phyloP scores from a whole-genome alignment of 2,113 vertebrate genomes.

The Paramormyrops kingsleyae region DNA sequence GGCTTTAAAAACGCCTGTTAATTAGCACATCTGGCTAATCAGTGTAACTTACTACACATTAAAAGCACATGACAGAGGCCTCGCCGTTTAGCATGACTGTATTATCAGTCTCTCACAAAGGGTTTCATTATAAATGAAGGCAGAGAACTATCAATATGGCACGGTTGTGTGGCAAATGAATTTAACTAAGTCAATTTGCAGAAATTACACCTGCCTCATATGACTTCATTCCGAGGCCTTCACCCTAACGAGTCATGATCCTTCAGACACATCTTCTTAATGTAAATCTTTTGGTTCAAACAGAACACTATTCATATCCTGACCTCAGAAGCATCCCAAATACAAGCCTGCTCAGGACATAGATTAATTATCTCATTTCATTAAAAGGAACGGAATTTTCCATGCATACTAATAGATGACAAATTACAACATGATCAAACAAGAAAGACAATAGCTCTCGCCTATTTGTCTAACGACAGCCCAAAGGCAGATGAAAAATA shows the following conservation, averaged over 20 bases:
- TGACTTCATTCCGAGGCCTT: background rate
- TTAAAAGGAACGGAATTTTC: background rate
- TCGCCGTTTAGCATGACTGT: background rate
- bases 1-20: background rate
- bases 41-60: background rate
- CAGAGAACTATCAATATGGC: background rate
- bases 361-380: constrained; percentile 12
- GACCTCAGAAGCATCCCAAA: background rate
- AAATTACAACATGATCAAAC: background rate
- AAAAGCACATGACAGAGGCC: background rate
- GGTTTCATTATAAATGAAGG: background rate
- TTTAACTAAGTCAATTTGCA: background rate
- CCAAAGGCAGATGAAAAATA: background rate
- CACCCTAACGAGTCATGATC: background rate
- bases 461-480: background rate
- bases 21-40: constrained; percentile 6
- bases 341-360: background rate
- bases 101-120: background rate
- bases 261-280: background rate
- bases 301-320: background rate
- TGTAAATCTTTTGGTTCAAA: background rate
- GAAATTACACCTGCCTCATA: background rate
- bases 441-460: background rate
- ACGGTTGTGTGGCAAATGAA: background rate
- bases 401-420: constrained; percentile 9